These are phyloP conservation scores for Cheumatopsyche charites DNA, from an alignment of 1,140 invertebrate species.

Conservation along the genomic window DNA sequence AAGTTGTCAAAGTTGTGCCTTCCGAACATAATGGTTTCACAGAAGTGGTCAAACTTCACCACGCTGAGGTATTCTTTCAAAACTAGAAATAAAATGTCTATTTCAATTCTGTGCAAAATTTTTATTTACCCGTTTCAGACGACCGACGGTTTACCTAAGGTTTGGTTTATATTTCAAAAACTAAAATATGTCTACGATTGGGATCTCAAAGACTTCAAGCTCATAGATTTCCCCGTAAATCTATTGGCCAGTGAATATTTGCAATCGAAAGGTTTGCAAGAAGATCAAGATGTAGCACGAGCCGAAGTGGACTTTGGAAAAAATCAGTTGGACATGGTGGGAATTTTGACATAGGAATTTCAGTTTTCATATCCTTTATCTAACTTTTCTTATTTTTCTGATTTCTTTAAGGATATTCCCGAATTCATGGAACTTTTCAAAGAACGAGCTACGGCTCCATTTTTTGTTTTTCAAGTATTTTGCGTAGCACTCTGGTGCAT, in stretches of 20 bases:
- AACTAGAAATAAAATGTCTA: too few relatives aligned
- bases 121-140: constrained; percentile 31
- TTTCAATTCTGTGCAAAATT: too few relatives aligned
- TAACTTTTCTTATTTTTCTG: constrained; percentile 48
- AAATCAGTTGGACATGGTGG: constrained; percentile 81
- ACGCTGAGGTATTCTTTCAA: constrained; percentile 66
- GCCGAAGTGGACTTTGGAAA: constrained; percentile 85
- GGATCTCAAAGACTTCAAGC: constrained; percentile 78
- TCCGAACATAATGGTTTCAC: constrained; percentile 97
- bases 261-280: constrained; percentile 85
- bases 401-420: constrained; percentile 78
- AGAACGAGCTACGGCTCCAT: constrained; percentile 97
- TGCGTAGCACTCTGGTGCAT: constrained; percentile 98
- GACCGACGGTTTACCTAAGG: constrained; percentile 55
- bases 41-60: constrained; percentile 86
- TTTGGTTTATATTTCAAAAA: constrained; percentile 96
- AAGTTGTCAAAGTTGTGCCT: constrained; percentile 92
- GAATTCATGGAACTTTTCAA: constrained; percentile 96
- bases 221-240: constrained; percentile 83
- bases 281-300: constrained; percentile 76
- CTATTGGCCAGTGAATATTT: constrained; percentile 75
- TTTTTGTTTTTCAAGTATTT: constrained; percentile 96
- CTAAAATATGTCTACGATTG: constrained; percentile 92
- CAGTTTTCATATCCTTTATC: constrained; percentile 1
- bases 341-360: constrained; percentile 11